Conservation (phyloP, 2,113 vertebrate genomes). For the Anhinga anhinga region DNA sequence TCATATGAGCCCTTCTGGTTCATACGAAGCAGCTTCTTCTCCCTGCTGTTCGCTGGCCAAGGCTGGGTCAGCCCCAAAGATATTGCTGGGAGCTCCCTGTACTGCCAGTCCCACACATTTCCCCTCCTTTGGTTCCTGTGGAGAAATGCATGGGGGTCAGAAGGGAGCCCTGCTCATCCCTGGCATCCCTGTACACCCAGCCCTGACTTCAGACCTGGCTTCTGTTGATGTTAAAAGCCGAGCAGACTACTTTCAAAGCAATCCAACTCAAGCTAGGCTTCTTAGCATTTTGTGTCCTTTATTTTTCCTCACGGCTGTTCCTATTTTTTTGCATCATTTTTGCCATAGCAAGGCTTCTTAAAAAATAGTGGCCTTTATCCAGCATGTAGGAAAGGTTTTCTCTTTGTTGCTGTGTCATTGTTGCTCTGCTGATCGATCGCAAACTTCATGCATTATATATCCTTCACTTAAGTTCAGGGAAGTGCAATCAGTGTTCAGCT, state of each 20-base stretch:
- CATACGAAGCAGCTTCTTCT: not conserved
- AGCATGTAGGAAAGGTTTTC: not conserved
- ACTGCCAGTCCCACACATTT: not conserved
- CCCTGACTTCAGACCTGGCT: not conserved
- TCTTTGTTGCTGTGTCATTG: not conserved
- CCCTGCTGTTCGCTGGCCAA: not conserved
- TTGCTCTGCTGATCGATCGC: not conserved
- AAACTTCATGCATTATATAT: not conserved
- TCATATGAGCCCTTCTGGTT: rapidly evolving
- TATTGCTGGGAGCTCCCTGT: not conserved
- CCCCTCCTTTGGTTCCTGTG: not conserved
- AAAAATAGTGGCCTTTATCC: not conserved
- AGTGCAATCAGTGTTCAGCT: not conserved
- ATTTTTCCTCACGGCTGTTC: not conserved
- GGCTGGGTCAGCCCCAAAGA: not conserved
- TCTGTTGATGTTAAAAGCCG: not conserved
- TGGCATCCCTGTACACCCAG: not conserved
- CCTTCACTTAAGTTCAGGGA: not conserved
- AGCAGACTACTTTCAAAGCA: not conserved
- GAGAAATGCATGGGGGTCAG: not conserved
- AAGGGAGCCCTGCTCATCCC: not conserved
- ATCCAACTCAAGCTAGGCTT: not conserved
- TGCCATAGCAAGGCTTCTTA: not conserved
- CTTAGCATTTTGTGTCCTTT: not conserved
- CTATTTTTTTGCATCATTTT: not conserved